Base-by-base conservation (phyloP, 2,888 invertebrate species). In the Drosophila buzzatii region DNA sequence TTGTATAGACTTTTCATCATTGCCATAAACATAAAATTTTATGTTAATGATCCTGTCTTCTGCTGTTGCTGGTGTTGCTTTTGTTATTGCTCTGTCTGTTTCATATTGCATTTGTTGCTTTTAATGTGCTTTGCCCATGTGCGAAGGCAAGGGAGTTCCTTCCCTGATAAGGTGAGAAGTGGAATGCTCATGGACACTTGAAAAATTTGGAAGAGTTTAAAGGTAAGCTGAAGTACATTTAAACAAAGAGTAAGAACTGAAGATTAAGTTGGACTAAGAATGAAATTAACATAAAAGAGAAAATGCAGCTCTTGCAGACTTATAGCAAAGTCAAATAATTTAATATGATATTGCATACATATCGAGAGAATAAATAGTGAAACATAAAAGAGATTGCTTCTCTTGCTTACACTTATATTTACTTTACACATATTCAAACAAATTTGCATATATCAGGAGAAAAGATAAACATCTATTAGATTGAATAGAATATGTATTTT, bases 11-110 rank as follows among this genome's bases (percentile, higher is more conserved):
- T 82, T 84, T 82, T 82, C 83, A 85, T 85, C 85, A 83, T 70
- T 58, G 78, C 82, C 66, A 90, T 87, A 83, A 87, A 78, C 86
- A 85, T 87, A 80, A 90, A 90, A 90, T 87, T 90, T 90, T 83
- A 87, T 84, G 85, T 77, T 87, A 81, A 90, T 88, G 76, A 68
- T 70, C 53, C 70, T 72, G 65, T 78, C 74, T 79, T 70, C 67
- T 73, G 64, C 23, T 39, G 27, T 2, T 53, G 37, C 35, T 68
- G 77, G 18, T 71, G 71, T 57, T 83, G 82, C 67, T 56, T 56
- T 71, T 68, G 70, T 87, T 67, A 69, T 66, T 57, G 70, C 62
- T 57, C 59, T 70, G 79, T 71, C 71, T 84, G 80, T 89, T 85
- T 88, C 57, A 57, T 65, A 79, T 83, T 73, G 79, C 79, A 72